Evolutionary conservation across 2,113 vertebrate genomes (phyloP), one percentile per base, ranked within the genome.

Genomic region (Thalassoma bifasciatum): DNA sequence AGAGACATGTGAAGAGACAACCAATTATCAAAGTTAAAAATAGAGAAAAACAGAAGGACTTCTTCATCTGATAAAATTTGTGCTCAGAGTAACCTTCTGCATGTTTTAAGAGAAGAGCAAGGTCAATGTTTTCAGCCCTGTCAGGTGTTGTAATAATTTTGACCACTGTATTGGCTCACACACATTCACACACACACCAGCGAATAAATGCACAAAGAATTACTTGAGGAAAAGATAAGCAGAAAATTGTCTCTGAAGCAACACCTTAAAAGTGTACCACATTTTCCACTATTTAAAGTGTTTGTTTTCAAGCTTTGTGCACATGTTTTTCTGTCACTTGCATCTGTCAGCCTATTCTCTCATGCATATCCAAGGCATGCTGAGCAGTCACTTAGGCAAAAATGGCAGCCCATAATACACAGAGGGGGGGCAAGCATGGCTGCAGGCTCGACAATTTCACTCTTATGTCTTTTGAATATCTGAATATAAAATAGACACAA

Each of bases 381-480:
- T 78, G 79, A 77, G 81, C 57, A 82, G 64, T 83, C 72, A 80
- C 69, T 87, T 75, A 70, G 60, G 23, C 66, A 70, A 66, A 79
- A 82, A 81, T 67, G 68, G 63, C 70, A 78, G 68, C 74, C 72
- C 66, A 49, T 67, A 65, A 75, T 54, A 69, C 72, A 34, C 70
- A 80, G 65, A 24, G 66, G 70, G 72, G 76, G 75, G 51, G 7
- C 36, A 21, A 56, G 65, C 36, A 59, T 74, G 36, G 64, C 83
- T 75, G 71, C 57, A 73, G 69, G 82, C 82, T 59, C 65, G 52
- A 82, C 83, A 82, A 51, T 81, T 86, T 64, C 54, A 42, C 56
- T 82, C 59, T 68, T 56, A 40, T 74, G 70, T 89, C 72, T 87
- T 78, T 66, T 81, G 62, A 81, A 70, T 65, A 78, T 75, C 69